These are phyloP conservation scores for Mantis religiosa DNA, from an alignment of 2,888 invertebrate genomes.

Conservation along the genomic window DNA sequence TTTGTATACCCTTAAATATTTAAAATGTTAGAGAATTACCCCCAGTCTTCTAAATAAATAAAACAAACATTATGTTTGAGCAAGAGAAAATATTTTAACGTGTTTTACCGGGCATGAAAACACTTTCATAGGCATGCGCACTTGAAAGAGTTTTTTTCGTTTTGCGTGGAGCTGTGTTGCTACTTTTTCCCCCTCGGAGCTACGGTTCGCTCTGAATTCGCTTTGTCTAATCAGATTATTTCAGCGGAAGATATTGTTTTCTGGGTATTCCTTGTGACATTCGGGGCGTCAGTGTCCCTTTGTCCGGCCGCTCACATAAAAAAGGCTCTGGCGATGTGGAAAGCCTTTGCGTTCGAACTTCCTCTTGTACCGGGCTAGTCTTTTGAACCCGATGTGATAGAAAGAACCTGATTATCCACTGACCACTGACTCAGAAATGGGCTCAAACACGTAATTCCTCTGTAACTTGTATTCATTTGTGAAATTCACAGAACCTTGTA, in stretches of 20 bases:
- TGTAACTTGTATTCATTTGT: conserved; percentile 28
- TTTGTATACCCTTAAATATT: no score
- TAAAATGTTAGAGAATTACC: no score
- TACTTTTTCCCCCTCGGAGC: not conserved
- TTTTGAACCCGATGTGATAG: conserved; percentile 20
- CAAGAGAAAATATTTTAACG: not conserved
- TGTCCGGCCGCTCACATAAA: not conserved
- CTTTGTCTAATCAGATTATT: conserved; percentile 17
- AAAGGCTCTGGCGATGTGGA: conserved; percentile 8
- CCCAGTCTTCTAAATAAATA: not conserved
- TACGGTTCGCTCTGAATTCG: not conserved
- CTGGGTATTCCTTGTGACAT: conserved; percentile 8
- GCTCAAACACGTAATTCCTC: conserved; percentile 21
- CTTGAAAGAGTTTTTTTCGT: not conserved
- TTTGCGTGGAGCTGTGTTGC: not conserved
- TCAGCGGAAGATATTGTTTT: conserved; percentile 21
- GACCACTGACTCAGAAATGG: conserved; percentile 29
- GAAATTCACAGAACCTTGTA: conserved; percentile 16
- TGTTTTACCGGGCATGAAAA: not conserved
- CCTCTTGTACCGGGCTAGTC: not conserved
- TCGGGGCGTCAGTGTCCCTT: not conserved
- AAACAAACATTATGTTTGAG: not conserved
- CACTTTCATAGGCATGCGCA: not conserved
- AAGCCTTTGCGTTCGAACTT: not conserved
- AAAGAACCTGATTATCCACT: conserved; percentile 24